These are phyloP conservation scores for Eristalinus sepulchralis DNA, from an alignment of 2,888 invertebrate genomes.

Conservation along the genomic window DNA sequence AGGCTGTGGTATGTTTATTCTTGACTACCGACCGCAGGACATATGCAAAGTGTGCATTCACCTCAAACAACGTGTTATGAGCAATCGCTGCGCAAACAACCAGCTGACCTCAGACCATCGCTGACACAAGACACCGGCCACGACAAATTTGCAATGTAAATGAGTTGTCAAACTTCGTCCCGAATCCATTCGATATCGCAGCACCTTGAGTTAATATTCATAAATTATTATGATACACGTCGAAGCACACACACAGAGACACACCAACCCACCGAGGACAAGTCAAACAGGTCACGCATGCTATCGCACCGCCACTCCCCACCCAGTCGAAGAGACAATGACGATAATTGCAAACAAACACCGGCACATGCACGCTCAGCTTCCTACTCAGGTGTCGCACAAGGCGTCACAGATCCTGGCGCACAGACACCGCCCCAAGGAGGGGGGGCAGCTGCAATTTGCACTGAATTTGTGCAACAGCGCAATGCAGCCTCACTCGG, in stretches of 20 bases:
- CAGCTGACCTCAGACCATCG: slow-evolving; percentile 50
- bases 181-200: slow-evolving; percentile 43
- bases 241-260: slow-evolving; percentile 26
- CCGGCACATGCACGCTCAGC: slow-evolving; percentile 33
- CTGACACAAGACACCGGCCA: not conserved
- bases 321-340: slow-evolving; percentile 56
- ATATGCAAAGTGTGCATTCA: slow-evolving; percentile 59
- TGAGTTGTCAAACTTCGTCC: slow-evolving; percentile 64
- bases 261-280: not conserved
- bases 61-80: slow-evolving; percentile 59
- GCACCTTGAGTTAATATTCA: slow-evolving; percentile 54
- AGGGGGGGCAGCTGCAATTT: not conserved
- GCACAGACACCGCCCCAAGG: not conserved
- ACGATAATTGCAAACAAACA: slow-evolving; percentile 65
- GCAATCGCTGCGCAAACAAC: slow-evolving; percentile 25
- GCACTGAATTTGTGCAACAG: not conserved
- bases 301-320: slow-evolving; percentile 22
- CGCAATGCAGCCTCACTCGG: not conserved
- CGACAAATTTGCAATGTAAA: slow-evolving; percentile 50
- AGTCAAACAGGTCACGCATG: slow-evolving; percentile 65
- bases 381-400: slow-evolving; percentile 68
- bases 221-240: slow-evolving; percentile 61
- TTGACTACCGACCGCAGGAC: slow-evolving; percentile 62
- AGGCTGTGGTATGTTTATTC: slow-evolving; percentile 35
- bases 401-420: slow-evolving; percentile 58